Evolutionary conservation across 2,113 vertebrate genomes (phyloP), one percentile per base, ranked within the genome.

Genomic region (Perognathus longimembris): DNA sequence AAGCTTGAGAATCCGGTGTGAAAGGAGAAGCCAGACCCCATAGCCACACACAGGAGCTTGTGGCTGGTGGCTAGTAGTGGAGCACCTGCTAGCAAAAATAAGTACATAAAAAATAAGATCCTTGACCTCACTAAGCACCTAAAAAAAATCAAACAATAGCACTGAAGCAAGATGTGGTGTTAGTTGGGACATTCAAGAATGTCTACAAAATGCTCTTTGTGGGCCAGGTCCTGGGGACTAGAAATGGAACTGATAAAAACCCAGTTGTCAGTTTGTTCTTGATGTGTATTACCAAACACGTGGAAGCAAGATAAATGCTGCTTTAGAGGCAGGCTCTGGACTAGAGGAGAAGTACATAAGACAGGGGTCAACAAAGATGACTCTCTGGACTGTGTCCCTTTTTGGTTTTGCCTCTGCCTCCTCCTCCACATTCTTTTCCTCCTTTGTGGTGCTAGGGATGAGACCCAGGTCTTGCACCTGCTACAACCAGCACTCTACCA

Each of bases 11-110:
- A 24, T 28, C 66, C n/a, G 71, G n/a, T 32, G 20, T 79, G 57
- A 80, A 89, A 91, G 73, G 63, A 70, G 80, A 76, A 76, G 34
- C 30, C 61, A 86, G 67, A 54, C 50, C 50, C 50, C 50, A 54
- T 54, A 54, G 14, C 50, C 15, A 54, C 40, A 66, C 17, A 26
- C 71, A 75, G 8, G 71, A 75, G 12, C 9, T 40, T 76, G 32
- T 50, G 32, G 26, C 61, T 76, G 42, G 32, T 67, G 61, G 32
- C 38, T 30, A 38, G 28, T 5, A 17, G 67, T 20, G 17, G 1
- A 54, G n/a, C 15, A 36, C 6, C 38, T 66, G 57, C 69, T 54
- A 54, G 50, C 50, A 54, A 54, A 54, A 54, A 11, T 79, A 64
- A 4, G 77, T 75, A 61, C 15, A 79, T 54, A 80, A 78, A 88